phyloP scores from a whole-genome alignment of 2,888 invertebrate species.

The Drosophila borborema region DNA sequence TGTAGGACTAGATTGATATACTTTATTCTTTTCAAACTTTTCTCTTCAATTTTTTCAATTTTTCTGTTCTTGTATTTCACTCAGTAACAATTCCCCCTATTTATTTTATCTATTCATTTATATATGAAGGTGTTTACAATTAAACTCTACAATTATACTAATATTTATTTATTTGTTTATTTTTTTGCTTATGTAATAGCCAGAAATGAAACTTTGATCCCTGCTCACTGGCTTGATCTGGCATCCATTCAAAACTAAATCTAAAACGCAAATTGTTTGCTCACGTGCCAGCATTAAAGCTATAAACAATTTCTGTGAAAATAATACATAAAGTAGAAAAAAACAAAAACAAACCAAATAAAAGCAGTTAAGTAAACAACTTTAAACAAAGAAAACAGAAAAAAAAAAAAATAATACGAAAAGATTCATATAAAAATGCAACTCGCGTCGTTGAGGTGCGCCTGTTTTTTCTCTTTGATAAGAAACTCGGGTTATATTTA shows the following conservation, averaged over 20 bases:
- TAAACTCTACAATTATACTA: neutral
- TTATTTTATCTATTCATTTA: neutral
- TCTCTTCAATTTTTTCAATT: too few relatives aligned
- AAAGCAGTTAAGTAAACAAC: conserved; percentile 17
- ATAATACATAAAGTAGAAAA: neutral
- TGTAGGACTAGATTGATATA: too few relatives aligned
- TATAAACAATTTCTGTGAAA: conserved; percentile 38
- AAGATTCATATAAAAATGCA: conserved; percentile 4
- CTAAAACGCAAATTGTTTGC: conserved; percentile 57
- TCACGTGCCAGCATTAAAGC: conserved; percentile 48
- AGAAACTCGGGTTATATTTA: conserved; percentile 4
- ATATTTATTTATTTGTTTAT: conserved; percentile 6
- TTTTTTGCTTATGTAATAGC: conserved; percentile 27
- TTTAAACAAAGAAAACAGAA: conserved; percentile 26
- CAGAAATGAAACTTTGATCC: conserved; percentile 29
- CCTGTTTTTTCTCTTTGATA: conserved; percentile 10
- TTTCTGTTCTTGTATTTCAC: too few relatives aligned
- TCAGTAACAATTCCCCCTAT: neutral
- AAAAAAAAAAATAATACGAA: neutral
- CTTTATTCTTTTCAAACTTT: too few relatives aligned
- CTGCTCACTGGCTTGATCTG: conserved; percentile 24
- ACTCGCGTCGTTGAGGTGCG: conserved; percentile 5
- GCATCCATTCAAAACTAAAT: conserved; percentile 39
- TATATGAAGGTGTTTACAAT: neutral
- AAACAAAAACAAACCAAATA: conserved; percentile 11